Conservation (phyloP, 2,888 invertebrate genomes). For the Poecilus cupreus region DNA sequence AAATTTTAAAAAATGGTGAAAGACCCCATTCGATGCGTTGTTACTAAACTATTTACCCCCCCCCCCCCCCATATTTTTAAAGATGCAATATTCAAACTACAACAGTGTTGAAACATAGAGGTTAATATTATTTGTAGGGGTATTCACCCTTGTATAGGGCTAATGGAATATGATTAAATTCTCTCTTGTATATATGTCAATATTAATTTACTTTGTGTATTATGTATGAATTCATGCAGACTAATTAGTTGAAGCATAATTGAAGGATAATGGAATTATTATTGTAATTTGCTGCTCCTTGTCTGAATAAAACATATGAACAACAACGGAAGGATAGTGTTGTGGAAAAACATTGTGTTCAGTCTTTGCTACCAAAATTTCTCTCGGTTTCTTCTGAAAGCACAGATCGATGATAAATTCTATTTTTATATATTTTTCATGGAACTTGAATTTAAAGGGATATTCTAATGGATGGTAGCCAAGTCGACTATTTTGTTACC, state of each 20-base stretch:
- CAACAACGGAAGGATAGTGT: neutral
- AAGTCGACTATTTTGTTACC: no score
- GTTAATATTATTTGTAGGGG: neutral
- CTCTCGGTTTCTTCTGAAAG: neutral
- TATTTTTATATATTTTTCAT: neutral
- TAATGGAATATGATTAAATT: neutral
- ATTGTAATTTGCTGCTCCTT: neutral
- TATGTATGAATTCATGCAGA: neutral
- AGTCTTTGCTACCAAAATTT: neutral
- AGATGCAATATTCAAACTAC: no score
- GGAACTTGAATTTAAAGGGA: neutral
- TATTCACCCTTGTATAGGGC: neutral
- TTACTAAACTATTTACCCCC: no score
- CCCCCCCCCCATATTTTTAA: no score
- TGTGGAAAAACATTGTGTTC: no score
- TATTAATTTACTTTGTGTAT: neutral
- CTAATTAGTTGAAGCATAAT: neutral
- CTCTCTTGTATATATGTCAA: neutral
- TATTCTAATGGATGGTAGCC: no score
- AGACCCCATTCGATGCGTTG: no score
- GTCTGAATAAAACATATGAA: neutral
- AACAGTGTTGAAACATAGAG: neutral
- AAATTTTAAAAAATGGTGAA: no score
- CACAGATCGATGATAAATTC: neutral
- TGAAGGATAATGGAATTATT: constrained; percentile 1